These are phyloP conservation scores for Cerceris rybyensis DNA, from an alignment of 2,888 invertebrate genomes.

Conservation along the genomic window DNA sequence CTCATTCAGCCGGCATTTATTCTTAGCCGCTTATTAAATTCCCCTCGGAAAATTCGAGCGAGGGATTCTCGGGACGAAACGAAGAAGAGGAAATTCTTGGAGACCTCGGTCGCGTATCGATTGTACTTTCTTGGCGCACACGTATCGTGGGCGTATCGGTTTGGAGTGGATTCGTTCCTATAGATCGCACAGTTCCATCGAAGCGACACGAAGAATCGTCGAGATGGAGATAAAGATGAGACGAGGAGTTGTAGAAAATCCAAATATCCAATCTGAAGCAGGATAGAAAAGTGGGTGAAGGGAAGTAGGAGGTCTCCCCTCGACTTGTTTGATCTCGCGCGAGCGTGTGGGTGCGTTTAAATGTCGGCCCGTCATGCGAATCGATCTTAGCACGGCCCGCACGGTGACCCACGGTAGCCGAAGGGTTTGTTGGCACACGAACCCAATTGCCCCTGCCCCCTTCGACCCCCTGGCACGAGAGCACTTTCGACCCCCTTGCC, in stretches of 20 bases:
- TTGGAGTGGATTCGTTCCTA: no score
- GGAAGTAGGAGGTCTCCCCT: neutral
- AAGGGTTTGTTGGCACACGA: slow-evolving; percentile 38
- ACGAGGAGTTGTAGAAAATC: no score
- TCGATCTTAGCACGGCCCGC: slow-evolving; percentile 5
- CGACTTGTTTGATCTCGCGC: neutral
- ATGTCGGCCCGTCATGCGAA: neutral
- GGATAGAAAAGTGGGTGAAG: no score
- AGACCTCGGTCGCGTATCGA: slow-evolving; percentile 51
- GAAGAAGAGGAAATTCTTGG: slow-evolving; percentile 14
- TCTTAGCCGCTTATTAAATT: no score
- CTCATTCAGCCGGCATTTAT: no score
- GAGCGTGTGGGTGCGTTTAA: no score
- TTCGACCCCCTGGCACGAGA: slow-evolving; percentile 47
- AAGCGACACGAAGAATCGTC: no score
- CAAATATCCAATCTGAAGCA: no score
- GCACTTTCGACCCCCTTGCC: neutral
- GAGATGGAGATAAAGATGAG: no score
- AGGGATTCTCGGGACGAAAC: neutral
- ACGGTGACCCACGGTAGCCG: slow-evolving; percentile 19
- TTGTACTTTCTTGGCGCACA: slow-evolving; percentile 45
- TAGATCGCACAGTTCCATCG: no score
- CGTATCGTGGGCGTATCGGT: slow-evolving; percentile 4
- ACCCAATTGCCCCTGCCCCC: slow-evolving; percentile 5
- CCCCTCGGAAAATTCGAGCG: no score